phyloP scores from a whole-genome alignment of 2,113 vertebrate species.

The Sander lucioperca region DNA sequence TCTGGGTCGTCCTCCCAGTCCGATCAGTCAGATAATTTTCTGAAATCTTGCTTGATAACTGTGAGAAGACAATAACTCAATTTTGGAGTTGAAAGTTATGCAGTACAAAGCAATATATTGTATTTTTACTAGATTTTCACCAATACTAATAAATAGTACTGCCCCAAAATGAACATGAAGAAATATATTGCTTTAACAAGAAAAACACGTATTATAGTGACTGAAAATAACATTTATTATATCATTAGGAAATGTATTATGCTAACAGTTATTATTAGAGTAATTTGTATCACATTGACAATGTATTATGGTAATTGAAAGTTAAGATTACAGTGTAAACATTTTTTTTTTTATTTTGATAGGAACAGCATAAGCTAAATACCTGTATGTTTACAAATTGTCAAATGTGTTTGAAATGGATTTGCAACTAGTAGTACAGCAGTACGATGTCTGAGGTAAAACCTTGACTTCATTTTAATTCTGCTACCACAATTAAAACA shows the following conservation, averaged over 20 bases:
- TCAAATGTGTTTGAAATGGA: conserved; percentile 2
- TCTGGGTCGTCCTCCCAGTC: not conserved
- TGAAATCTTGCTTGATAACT: not conserved
- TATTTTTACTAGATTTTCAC: too few relatives aligned
- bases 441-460: conserved; percentile 23
- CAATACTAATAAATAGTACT: not conserved
- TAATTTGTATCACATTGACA: not conserved
- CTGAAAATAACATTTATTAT: conserved; percentile 35
- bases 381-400: not conserved
- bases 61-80: not conserved
- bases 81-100: not conserved
- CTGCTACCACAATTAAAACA: conserved; percentile 18
- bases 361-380: not conserved
- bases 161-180: not conserved
- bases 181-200: conserved; percentile 9
- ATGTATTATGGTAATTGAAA: not conserved
- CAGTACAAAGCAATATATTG: not conserved
- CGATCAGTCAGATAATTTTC: not conserved
- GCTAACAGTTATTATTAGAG: not conserved
- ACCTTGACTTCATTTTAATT: conserved; percentile 2
- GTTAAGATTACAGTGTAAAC: not conserved
- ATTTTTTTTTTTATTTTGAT: not conserved
- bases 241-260: not conserved
- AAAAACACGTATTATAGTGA: conserved; percentile 7
- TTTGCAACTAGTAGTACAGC: not conserved